Percentiles rank a stretch among this genome's conserved stretches.
These are phyloP conservation scores for Alaudala cheleensis DNA, from an alignment of 2,113 vertebrate species.

Conservation along the genomic window DNA sequence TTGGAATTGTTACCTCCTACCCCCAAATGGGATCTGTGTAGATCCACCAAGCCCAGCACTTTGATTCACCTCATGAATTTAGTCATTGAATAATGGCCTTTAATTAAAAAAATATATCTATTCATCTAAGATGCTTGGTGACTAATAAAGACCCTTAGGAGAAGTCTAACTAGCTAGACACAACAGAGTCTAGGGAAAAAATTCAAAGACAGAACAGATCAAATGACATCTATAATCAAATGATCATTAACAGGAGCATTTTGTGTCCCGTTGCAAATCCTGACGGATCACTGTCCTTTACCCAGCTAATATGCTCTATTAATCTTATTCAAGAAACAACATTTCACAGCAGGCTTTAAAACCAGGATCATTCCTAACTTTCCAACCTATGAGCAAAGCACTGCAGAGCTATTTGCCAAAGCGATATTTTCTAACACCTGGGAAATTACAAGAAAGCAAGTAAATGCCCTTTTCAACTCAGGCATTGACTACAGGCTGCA, in stretches of 20 bases:
- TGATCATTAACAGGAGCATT: background rate
- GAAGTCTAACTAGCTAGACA: background rate
- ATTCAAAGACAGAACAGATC: background rate
- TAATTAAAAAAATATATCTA: background rate
- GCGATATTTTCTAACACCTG: background rate
- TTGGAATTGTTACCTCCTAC: background rate
- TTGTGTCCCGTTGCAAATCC: background rate
- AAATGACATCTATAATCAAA: slow-evolving; percentile 29
- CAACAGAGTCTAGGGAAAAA: background rate
- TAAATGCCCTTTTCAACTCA: background rate
- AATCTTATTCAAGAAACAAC: slow-evolving; percentile 4
- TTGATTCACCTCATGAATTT: background rate
- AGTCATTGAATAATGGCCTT: background rate
- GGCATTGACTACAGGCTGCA: background rate
- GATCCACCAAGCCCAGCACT: background rate
- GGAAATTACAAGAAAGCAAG: background rate
- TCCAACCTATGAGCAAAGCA: background rate
- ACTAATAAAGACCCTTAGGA: slow-evolving; percentile 28
- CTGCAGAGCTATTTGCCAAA: background rate
- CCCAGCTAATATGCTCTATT: background rate
- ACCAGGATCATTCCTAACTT: background rate
- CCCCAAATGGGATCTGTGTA: background rate
- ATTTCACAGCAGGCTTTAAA: slow-evolving; percentile 3
- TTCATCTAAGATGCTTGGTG: background rate
- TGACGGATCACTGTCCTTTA: slow-evolving; percentile 21